Base-by-base conservation (phyloP, 2,113 vertebrate genomes). In the Microtus ochrogaster region DNA sequence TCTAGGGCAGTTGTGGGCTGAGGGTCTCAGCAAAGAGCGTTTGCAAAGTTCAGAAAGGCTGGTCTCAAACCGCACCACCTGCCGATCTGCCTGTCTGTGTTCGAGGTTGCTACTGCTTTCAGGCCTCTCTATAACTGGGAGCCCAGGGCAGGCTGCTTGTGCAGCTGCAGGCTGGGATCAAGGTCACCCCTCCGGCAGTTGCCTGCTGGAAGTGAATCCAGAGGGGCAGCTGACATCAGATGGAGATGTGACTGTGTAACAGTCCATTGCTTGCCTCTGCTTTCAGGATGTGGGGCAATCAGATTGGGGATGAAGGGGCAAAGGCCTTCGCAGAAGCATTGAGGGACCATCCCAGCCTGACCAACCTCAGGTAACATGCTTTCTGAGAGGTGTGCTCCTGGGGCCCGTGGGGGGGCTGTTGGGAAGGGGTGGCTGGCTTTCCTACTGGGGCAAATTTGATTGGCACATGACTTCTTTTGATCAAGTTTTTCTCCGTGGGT, bases 271-370 rank as follows among this genome's bases (percentile, higher is more conserved):
- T 83, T 94, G 70, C 24, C 97, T 92, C 94, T 91, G 94, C 94
- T 94, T 84, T 49, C 98, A 99, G 99, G 78, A 99, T 99, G 99
- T 99, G 99, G 99, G 99, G 99, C 19, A 99, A 99, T 97, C 98
- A 97, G 3, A 98, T 99, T 1, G 99, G 99, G 5, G 99, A 99
- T 0, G 99, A 99, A 97, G 99, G 99, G 24, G 99, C 99, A 4
- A 98, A 98, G 66, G 99, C 99, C 0, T 99, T 99, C 11, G 99
- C 99, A 0, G 99, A 99, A 83, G 99, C 99, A 36, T 91, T 99
- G 97, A 99, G 97, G 98, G 98, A 99, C 96, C 99, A 99, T 94
- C 98, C 99, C 7, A 98, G 91, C 2, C 90, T 99, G 63, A 98
- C 98, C 52, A 99, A 99, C 0, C 98, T 99, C 95, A 99, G 99